These are phyloP conservation scores for Epinephelus coioides DNA, from an alignment of 2,797 vertebrate species.

Conservation along the genomic window DNA sequence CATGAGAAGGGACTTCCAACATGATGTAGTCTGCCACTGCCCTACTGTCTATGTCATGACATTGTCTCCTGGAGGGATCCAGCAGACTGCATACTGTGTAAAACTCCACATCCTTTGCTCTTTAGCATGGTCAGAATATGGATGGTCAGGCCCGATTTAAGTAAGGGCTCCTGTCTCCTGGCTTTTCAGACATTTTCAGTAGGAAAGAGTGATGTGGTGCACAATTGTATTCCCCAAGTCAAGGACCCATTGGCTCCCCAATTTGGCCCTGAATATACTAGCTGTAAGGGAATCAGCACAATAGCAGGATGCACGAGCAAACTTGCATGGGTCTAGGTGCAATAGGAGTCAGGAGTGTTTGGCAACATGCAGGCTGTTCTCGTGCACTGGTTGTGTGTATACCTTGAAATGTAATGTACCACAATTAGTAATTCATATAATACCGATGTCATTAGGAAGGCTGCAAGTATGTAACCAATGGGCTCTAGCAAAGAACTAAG, in stretches of 20 bases:
- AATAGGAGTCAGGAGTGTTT: conserved; percentile 22
- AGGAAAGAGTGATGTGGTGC: not conserved
- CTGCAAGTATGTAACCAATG: no score
- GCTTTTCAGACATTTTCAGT: not conserved
- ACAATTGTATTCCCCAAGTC: not conserved
- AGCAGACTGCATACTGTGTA: not conserved
- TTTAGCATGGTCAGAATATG: not conserved
- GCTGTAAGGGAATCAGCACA: not conserved
- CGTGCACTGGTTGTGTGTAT: no score
- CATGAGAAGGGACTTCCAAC: not conserved
- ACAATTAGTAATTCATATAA: no score
- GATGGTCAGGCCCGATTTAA: not conserved
- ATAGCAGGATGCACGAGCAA: conserved; percentile 6
- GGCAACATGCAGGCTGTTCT: not conserved
- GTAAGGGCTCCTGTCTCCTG: not conserved
- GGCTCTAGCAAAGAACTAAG: no score
- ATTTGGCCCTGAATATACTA: not conserved
- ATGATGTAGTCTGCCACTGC: not conserved
- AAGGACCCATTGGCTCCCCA: not conserved
- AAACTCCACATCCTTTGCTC: not conserved
- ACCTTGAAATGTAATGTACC: no score
- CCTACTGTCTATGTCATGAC: not conserved
- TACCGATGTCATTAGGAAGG: no score
- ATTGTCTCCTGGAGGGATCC: not conserved
- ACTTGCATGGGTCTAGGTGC: not conserved